Evolutionary conservation across 2,113 vertebrate genomes (phyloP), one percentile per base, ranked within the genome.

Genomic region (Progne subis): DNA sequence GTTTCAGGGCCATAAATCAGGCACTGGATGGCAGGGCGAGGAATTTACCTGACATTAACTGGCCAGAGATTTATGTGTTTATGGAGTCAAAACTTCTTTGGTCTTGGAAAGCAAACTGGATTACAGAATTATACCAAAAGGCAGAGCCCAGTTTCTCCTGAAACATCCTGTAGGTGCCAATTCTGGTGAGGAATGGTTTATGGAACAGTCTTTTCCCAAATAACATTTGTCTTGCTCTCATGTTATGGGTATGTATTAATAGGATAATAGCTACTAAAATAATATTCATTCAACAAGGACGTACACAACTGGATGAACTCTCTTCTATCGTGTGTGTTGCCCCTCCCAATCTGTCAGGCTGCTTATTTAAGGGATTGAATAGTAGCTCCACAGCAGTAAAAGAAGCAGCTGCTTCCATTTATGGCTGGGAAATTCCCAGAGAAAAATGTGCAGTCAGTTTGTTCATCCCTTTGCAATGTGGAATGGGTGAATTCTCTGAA

Each of bases 401-500:
- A 72, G 84, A 74, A 63, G 32, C 6, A 16, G 20, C 59, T 85
- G 67, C 78, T 91, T 91, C 96, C 82, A 85, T 95, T 95, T 95
- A 91, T 50, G 94, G 87, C 78, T 88, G 94, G 84, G 91, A 79
- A 94, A 63, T 82, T 82, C 91, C 87, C 82, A 18, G 57, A 68
- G 85, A 55, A 85, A 87, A 90, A 82, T 5, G 11, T 16, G 31
- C 70, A 50, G 63, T 94, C 4, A 0, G 31, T 82, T 69, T 90
- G 80, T 68, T 94, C 82, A 82, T 91, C 61, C 65, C 60, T 86
- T 71, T 81, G 83, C 86, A 60, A 46, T 70, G 82, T n/a, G 43
- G 29, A 90, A 24, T 11, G 71, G 49, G 53, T 32, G 78, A 88
- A 46, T 86, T 86, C 72, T 82, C 68, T 81, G 64, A 50, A 56